Conservation (phyloP, 2,888 invertebrate genomes). For the Helobdella robusta region DNA sequence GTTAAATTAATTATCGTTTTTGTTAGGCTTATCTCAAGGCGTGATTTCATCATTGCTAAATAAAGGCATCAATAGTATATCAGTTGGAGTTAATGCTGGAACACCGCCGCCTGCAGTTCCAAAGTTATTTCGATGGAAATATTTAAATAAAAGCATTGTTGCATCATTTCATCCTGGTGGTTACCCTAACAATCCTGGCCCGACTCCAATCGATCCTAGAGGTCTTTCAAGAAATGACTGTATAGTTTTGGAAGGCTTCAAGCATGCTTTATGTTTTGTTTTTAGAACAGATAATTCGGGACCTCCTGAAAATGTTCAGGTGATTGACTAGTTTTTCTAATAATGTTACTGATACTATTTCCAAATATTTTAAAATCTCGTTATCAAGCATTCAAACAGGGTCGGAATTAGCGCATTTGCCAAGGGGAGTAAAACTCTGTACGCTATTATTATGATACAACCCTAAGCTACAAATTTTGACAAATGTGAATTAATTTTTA, state of each 20-base stretch:
- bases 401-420: no score
- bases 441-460: no score
- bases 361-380: no score
- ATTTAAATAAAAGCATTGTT: conserved; percentile 37
- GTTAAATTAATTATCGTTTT: background rate
- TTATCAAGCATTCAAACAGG: no score
- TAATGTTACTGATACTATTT: background rate
- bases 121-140: conserved; percentile 40
- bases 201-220: conserved; percentile 40
- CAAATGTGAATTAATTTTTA: no score
- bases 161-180: conserved; percentile 45
- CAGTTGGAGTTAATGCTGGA: conserved; percentile 43
- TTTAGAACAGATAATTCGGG: conserved; percentile 45
- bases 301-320: conserved; percentile 39
- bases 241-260: conserved; percentile 37
- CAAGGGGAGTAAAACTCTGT: no score
- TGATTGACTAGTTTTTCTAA: conserved; percentile 27
- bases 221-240: conserved; percentile 42
- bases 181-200: conserved; percentile 43
- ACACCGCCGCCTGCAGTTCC: conserved; percentile 43
- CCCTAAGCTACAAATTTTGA: no score
- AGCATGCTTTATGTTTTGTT: conserved; percentile 43
- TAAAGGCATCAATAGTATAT: conserved; percentile 38
- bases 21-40: conserved; percentile 38
- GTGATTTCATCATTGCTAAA: conserved; percentile 39